Evolutionary conservation across 2,113 vertebrate species (phyloP).

Genomic region (Clarias magur): DNA sequence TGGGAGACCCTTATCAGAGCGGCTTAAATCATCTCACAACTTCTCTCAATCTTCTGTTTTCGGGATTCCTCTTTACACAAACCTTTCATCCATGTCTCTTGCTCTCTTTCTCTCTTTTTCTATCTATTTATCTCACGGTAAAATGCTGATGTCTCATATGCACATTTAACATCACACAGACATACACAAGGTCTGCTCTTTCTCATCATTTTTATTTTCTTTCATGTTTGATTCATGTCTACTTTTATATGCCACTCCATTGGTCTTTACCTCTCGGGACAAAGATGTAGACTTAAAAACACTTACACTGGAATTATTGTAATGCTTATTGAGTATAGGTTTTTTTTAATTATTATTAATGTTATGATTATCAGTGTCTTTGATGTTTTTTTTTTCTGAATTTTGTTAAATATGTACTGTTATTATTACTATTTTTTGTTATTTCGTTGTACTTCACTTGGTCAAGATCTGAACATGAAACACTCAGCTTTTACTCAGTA

Average conservation of each 20-base stretch:
- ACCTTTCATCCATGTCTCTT: background rate
- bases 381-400: constrained; percentile 24
- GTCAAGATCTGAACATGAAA: constrained; percentile 47
- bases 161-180: constrained; percentile 19
- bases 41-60: constrained; percentile 31
- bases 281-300: constrained; percentile 67
- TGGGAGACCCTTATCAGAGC: constrained; percentile 36
- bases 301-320: constrained; percentile 80
- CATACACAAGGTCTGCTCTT: constrained; percentile 34
- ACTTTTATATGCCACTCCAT: constrained; percentile 56
- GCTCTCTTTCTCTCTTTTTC: background rate
- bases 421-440: constrained; percentile 37
- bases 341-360: constrained; percentile 43
- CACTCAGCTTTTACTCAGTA: constrained; percentile 31
- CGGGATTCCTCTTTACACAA: constrained; percentile 16
- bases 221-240: constrained; percentile 13
- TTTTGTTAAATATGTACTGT: constrained; percentile 32
- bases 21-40: constrained; percentile 38
- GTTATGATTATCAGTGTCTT: constrained; percentile 59
- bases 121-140: constrained; percentile 7
- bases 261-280: constrained; percentile 64
- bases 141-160: constrained; percentile 5
- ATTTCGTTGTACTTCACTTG: constrained; percentile 57
- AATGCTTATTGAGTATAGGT: constrained; percentile 52
- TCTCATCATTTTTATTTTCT: constrained; percentile 8